Evolutionary conservation across 1,140 invertebrate genomes (phyloP).

Genomic region (Cydia amplana): DNA sequence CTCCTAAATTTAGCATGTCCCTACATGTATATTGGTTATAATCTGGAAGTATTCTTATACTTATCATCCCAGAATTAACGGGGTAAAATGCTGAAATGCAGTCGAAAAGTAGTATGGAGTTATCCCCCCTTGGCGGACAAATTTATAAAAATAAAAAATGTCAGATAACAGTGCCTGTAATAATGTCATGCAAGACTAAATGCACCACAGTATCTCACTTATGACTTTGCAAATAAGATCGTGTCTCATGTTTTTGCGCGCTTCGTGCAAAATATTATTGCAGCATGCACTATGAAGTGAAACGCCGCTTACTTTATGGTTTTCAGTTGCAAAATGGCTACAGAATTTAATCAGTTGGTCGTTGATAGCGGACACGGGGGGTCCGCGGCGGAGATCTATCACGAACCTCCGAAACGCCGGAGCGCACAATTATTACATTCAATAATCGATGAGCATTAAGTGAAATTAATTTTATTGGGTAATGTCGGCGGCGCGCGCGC

Average conservation of each 20-base stretch:
- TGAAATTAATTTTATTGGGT: slow-evolving; percentile 76
- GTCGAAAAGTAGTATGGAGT: too few relatives aligned
- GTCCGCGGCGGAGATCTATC: slow-evolving; percentile 61
- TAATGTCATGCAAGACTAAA: not conserved
- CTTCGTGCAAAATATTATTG: slow-evolving; percentile 1
- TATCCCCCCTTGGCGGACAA: too few relatives aligned
- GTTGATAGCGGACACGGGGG: slow-evolving; percentile 52
- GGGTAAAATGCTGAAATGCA: too few relatives aligned
- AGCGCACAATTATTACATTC: slow-evolving; percentile 70
- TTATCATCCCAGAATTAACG: too few relatives aligned
- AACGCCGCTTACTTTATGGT: slow-evolving; percentile 4
- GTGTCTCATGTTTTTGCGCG: too few relatives aligned
- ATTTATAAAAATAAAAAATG: too few relatives aligned
- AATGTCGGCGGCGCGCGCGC: slow-evolving; percentile 59
- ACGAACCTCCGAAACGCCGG: slow-evolving; percentile 54
- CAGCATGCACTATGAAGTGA: not conserved
- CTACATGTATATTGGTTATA: too few relatives aligned
- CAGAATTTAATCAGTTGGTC: slow-evolving; percentile 11
- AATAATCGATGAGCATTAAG: slow-evolving; percentile 76
- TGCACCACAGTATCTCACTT: not conserved
- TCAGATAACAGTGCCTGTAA: too few relatives aligned
- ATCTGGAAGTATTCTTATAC: too few relatives aligned
- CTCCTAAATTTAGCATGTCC: too few relatives aligned
- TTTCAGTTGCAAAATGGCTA: slow-evolving; percentile 21
- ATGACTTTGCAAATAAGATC: not conserved